These are phyloP conservation scores for Cepaea hortensis DNA, from an alignment of 2,888 invertebrate species.

Conservation along the genomic window DNA sequence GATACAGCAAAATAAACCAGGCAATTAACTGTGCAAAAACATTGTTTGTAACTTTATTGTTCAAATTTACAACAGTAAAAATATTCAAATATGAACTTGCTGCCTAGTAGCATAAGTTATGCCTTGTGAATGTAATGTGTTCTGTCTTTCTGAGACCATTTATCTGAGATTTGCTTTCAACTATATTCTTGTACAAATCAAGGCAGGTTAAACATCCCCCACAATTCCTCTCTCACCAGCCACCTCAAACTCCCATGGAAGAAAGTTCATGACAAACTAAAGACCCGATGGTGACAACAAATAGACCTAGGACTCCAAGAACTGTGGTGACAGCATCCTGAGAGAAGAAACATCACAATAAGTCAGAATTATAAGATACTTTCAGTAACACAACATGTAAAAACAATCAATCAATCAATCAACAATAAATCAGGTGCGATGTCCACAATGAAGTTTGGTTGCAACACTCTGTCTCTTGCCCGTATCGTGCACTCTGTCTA, in stretches of 20 bases:
- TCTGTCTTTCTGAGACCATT: not conserved
- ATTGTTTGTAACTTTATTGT: not conserved
- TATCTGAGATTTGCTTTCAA: not conserved
- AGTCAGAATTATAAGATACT: no score
- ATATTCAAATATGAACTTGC: not conserved
- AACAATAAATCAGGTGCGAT: no score
- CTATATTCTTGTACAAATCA: not conserved
- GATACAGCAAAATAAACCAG: no score
- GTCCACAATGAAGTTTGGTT: no score
- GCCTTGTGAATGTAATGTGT: not conserved
- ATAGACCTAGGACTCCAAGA: conserved; percentile 22
- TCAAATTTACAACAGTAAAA: not conserved
- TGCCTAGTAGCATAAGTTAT: not conserved
- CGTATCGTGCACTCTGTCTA: no score
- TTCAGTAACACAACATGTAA: no score
- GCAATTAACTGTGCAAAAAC: not conserved
- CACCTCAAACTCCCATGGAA: conserved; percentile 28
- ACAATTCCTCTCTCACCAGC: not conserved
- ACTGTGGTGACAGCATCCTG: not conserved
- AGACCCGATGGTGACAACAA: not conserved
- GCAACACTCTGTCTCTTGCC: no score
- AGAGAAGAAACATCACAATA: not conserved
- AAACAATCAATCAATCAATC: no score
- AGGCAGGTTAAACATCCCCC: conserved; percentile 1
- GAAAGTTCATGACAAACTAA: conserved; percentile 5